Base-by-base conservation (phyloP, 1,140 invertebrate species). In the Drosophila leontia region DNA sequence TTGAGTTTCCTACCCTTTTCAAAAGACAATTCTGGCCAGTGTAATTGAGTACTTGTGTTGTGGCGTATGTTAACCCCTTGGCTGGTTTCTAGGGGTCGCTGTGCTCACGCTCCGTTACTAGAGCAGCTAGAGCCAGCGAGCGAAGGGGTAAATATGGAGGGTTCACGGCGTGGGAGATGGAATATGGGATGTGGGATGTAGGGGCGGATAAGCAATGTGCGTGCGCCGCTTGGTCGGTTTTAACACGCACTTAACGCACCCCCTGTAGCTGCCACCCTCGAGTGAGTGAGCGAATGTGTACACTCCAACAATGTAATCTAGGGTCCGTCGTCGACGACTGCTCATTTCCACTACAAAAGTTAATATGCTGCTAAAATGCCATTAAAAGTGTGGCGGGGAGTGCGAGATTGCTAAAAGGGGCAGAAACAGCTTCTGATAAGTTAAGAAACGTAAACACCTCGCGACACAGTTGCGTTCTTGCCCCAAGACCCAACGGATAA, bases 291-390 rank as follows among this genome's bases (percentile, higher is more conserved):
- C 35, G 69, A 71, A 39, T 72, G 67, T 50, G 45, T 51, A 64
- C 45, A 59, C 50, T 34, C 62, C 78, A 61, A 78, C 83, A 83
- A 80, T 83, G 72, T 80, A 70, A 83, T 87, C 71, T 84, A 84
- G 80, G 63, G 69, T 69, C 62, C 47, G 45, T 53, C 68, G 59
- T 53, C 68, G 59, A 39, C 74, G 84, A 76, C 80, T 86, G 84
- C 80, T 87, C 84, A 80, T 80, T 88, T 78, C 84, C 71, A 88
- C 80, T 79, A 80, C 80, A 83, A 84, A 88, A 83, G 80, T 88
- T 87, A 88, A 88, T 88, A 90, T 81, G 78, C 85, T 88, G 85
- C 84, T 88, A 88, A 88, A 72, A 88, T 90, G 84, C 74, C 78
- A 88, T 84, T 90, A 90, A 90, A 79, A 79, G 50, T 58, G 55